Evolutionary conservation across 92 coral and sea anemone species (phyloP), one percentile per base, ranked within the genome.

Genomic region (Porites divaricata): DNA sequence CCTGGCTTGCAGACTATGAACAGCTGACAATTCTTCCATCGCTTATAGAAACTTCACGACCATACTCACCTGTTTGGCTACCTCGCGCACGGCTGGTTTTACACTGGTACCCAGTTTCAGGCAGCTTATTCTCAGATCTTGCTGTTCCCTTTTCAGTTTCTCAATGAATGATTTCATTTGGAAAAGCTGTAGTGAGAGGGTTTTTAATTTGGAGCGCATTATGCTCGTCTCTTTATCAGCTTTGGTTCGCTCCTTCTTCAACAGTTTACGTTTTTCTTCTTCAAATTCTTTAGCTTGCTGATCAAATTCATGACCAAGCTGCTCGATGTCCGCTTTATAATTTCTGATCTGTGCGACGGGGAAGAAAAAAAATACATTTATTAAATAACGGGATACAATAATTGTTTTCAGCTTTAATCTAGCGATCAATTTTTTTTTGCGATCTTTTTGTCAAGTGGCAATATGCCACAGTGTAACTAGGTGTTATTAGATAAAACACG

Each of bases 71-170:
- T 94, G 92, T 70, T 87, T 86, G 22, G 88, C 76, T 4, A 80
- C 89, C 19, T 84, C 98, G 17, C 92, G 90, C 9, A 92, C 80
- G 3, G 91, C 85, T n/a, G 98, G 98, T 81, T 90, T 90, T 17
- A 96, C 81, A 4, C 95, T 83, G 23, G 98, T 92, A 20, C 93
- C 91, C 81, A 96, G 91, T 82, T 94, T 90, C 2, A 88, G 78
- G 48, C 90, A 73, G 14, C 92, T 91, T 17, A 83, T 88, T 65
- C 93, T 94, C 11, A 96, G 77, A 2, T 94, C 98, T 68, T 94
- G 90, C 26, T 94, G 89, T 26, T 94, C 93, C n/a, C 92, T 78
- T 63, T 90, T 91, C n/a, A 90, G 25, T 72, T 94, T 87, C 56
- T 88, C 88, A 9, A 93, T 57, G 8, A 79, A 89, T 8, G 81